These are phyloP conservation scores for Ciconia nigra DNA, from an alignment of 2,797 vertebrate species.

Conservation along the genomic window DNA sequence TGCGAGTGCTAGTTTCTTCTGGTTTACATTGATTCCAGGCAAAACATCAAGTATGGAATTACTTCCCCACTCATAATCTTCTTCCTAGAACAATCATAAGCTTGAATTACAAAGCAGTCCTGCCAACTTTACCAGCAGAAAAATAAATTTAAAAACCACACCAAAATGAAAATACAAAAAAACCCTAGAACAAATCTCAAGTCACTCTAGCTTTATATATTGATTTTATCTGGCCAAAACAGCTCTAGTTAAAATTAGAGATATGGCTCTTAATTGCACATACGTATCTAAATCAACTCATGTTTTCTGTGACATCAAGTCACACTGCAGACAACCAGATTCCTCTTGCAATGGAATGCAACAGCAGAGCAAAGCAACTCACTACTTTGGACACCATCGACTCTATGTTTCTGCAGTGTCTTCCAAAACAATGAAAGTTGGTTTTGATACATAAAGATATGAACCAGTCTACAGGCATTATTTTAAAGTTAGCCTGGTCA, in stretches of 20 bases:
- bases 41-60: slow-evolving; percentile 86
- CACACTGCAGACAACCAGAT: neutral
- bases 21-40: slow-evolving; percentile 85
- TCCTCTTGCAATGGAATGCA: neutral
- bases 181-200: neutral
- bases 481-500: neutral
- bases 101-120: neutral
- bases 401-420: neutral
- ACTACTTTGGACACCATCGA: neutral
- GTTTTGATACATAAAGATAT: neutral
- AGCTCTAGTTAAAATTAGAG: neutral
- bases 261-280: neutral
- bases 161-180: neutral
- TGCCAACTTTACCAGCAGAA: neutral
- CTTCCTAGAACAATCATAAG: slow-evolving; percentile 80
- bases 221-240: neutral
- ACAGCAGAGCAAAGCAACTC: neutral
- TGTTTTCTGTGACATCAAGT: neutral
- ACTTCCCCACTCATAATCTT: slow-evolving; percentile 96
- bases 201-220: neutral
- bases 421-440: neutral
- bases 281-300: neutral
- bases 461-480: neutral
- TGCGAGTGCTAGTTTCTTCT: slow-evolving; percentile 87
- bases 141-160: neutral